Evolutionary conservation across 2,888 invertebrate species (phyloP).

Genomic region (Microdon myrmicae): DNA sequence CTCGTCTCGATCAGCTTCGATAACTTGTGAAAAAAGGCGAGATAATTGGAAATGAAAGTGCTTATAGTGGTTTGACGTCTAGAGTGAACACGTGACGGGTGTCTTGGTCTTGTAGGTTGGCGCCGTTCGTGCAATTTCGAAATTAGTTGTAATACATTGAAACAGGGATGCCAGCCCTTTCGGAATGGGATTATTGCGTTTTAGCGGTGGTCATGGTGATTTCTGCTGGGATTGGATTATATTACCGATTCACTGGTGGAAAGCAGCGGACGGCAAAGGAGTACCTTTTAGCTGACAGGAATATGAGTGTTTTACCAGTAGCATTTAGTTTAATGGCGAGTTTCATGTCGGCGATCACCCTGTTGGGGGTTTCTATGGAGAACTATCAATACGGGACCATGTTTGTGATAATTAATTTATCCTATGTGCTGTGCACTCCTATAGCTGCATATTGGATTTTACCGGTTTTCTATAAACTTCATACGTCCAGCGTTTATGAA

Average conservation of each 20-base stretch:
- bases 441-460: constrained; percentile 81
- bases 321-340: constrained; percentile 93
- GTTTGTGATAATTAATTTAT: constrained; percentile 80
- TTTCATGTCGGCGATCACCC: constrained; percentile 90
- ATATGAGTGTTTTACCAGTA: constrained; percentile 82
- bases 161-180: constrained; percentile 67
- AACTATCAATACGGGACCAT: constrained; percentile 85
- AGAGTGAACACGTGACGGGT: too few species aligned
- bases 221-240: constrained; percentile 83
- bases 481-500: constrained; percentile 90
- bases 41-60: too few species aligned
- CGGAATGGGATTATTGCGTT: constrained; percentile 80
- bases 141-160: too few species aligned
- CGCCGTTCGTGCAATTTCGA: too few species aligned
- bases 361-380: constrained; percentile 90
- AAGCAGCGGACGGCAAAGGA: constrained; percentile 87
- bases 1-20: too few species aligned
- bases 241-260: constrained; percentile 86
- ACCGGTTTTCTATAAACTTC: constrained; percentile 86
- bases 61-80: too few species aligned
- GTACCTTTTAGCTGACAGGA: constrained; percentile 83
- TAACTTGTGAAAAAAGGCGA: too few species aligned
- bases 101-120: too few species aligned
- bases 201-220: constrained; percentile 76
- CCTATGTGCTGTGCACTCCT: constrained; percentile 81